These are phyloP conservation scores for Scolopax bukidnonensis DNA, from an alignment of 2,797 vertebrate species.

Conservation along the genomic window DNA sequence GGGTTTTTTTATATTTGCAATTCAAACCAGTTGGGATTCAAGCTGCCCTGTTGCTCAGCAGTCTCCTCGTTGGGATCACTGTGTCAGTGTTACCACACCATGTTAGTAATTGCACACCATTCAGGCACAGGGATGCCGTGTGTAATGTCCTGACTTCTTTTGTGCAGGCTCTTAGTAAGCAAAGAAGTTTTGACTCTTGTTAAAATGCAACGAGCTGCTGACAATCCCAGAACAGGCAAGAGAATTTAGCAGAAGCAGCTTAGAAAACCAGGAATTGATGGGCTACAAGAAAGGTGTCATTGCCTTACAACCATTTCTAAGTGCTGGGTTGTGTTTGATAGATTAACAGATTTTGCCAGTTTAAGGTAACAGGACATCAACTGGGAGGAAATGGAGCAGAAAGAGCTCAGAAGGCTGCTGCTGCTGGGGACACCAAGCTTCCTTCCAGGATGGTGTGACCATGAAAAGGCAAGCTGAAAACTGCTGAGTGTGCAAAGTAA, in stretches of 20 bases:
- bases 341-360: neutral
- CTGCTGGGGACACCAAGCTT: neutral
- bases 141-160: neutral
- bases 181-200: neutral
- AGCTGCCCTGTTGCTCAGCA: neutral
- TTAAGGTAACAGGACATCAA: neutral
- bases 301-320: neutral
- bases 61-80: fast-evolving
- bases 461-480: neutral
- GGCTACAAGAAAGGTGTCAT: neutral
- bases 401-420: neutral
- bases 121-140: neutral
- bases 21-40: neutral
- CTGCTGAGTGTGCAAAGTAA: neutral
- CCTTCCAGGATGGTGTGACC: neutral
- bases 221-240: neutral
- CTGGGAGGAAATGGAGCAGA: neutral
- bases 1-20: neutral
- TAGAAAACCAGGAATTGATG: neutral
- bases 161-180: neutral
- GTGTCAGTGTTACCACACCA: neutral
- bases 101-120: fast-evolving
- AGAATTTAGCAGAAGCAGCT: neutral
- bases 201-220: neutral
- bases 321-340: neutral